phyloP scores from a whole-genome alignment of 2,797 vertebrate species.

The Darevskia nairensis region DNA sequence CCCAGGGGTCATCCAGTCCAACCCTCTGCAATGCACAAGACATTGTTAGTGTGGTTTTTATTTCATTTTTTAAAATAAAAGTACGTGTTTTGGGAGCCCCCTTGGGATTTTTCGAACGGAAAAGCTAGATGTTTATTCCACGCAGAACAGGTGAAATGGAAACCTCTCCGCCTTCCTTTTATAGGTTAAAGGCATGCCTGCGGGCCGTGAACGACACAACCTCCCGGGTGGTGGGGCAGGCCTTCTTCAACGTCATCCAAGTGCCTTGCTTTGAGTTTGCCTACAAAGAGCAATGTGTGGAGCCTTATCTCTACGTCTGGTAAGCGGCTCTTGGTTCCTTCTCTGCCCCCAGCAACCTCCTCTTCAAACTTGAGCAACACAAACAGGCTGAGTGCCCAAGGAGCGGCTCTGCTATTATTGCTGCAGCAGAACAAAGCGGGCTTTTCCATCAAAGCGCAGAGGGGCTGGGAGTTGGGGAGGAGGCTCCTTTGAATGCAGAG shows the following conservation, averaged over 20 bases:
- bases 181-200: constrained; percentile 88
- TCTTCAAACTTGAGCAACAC: too few species aligned
- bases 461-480: too few species aligned
- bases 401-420: rapidly evolving
- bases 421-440: neutral
- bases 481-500: too few species aligned
- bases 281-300: constrained; percentile 87
- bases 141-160: too few species aligned
- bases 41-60: too few species aligned
- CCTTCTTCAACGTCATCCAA: constrained; percentile 91
- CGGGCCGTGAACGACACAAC: constrained; percentile 86
- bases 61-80: too few species aligned
- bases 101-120: too few species aligned
- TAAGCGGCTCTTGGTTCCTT: constrained; percentile 76
- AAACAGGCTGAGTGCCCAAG: neutral
- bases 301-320: constrained; percentile 91
- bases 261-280: constrained; percentile 89
- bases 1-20: too few species aligned
- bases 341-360: too few species aligned
- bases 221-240: constrained; percentile 87
- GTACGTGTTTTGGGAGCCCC: too few species aligned
- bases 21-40: too few species aligned
- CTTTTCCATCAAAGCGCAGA: neutral
- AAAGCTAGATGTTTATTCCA: too few species aligned
- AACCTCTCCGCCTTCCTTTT: neutral